phyloP scores from a whole-genome alignment of 2,113 vertebrate species.

The Cebus imitator region DNA sequence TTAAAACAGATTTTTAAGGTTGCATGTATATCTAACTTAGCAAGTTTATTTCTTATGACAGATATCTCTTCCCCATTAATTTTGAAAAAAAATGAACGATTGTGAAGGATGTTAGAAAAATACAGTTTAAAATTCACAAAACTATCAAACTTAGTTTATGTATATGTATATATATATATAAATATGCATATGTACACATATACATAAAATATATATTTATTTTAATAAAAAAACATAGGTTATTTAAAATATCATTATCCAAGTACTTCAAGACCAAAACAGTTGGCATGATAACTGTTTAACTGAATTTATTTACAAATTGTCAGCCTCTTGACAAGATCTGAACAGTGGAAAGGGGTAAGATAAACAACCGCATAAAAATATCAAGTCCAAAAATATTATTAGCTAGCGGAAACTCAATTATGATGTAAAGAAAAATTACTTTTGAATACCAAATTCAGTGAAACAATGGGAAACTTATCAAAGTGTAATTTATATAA shows the following conservation, averaged over 20 bases:
- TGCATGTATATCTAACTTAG: background rate
- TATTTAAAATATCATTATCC: background rate
- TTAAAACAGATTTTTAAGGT: background rate
- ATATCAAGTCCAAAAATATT: background rate
- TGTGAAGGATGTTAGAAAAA: slow-evolving; percentile 28
- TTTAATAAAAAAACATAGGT: background rate
- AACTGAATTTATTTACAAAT: slow-evolving; percentile 29
- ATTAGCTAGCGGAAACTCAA: background rate
- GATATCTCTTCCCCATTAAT: background rate
- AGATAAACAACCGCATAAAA: background rate
- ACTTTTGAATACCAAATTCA: background rate
- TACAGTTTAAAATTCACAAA: background rate
- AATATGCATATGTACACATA: background rate
- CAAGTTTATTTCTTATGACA: background rate
- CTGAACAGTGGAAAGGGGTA: background rate
- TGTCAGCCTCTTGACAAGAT: slow-evolving; percentile 8
- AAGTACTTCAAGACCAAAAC: background rate
- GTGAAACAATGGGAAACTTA: background rate
- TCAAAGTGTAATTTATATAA: background rate
- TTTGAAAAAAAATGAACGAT: background rate
- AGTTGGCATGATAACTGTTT: background rate
- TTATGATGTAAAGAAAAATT: background rate
- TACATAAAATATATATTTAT: background rate
- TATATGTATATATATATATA: background rate
- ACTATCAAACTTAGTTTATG: background rate